Evolutionary conservation across 2,888 invertebrate species (phyloP), one percentile per base, ranked within the genome.

Genomic region (Scrobipalpa atriplicella): DNA sequence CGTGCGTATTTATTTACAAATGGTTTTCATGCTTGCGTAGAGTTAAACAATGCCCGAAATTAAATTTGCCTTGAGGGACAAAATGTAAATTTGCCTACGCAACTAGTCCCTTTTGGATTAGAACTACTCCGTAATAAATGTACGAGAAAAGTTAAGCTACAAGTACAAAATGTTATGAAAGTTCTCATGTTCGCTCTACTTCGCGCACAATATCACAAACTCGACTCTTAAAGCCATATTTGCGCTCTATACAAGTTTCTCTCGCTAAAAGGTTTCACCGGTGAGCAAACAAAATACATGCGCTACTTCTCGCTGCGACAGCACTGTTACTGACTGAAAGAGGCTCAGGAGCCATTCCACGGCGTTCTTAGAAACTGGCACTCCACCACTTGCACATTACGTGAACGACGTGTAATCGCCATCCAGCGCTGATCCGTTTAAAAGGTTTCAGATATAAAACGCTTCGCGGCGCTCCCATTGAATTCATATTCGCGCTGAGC

Each of bases 261-360:
- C 77, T 71, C 69, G 76, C 84, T 83, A 84, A 85, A 84, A 83
- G 81, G 82, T 80, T 80, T 79, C 77, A 72, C 69, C 71, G 73
- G 75, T 78, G 74, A 73, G 74, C 79, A 81, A 82, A 82, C 81
- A 83, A 79, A 62, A 52, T 63, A 63, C 63, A 78, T 67, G 67
- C 66, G 66, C 70, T 58, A 51, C 51, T 38, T n/a, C 68, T 62
- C 64, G 54, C 64, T 62, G 67, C 62, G 29, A 47, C 64, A 62
- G 62, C 47, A 63, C 51, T 63, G 63, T 52, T 13, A 38, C 63
- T 52, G 63, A 64, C 71, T 69, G 71, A 73, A 72, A 72, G 70
- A 70, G 66, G 70, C 71, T 51, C 62, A 60, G 38, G 41, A 62
- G 60, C 52, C 71, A 61, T 66, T 68, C 60, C 69, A 66, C 61